phyloP scores from a whole-genome alignment of 2,113 vertebrate species.

The Rhodinocichla rosea region DNA sequence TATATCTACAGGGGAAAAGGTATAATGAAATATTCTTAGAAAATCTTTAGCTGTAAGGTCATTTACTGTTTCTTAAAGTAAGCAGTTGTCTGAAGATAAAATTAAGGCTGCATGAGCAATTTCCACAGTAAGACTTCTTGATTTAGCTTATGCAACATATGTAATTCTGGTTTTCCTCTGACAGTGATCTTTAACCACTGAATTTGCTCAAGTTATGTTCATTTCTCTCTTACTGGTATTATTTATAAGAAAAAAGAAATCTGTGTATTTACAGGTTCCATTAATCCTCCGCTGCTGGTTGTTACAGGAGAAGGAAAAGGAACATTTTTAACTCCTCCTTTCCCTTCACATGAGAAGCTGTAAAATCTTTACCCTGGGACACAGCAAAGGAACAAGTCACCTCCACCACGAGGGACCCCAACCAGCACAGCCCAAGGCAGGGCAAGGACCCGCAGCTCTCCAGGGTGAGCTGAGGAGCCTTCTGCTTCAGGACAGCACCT shows the following conservation, averaged over 20 bases:
- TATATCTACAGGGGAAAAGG: background rate
- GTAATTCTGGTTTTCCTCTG: background rate
- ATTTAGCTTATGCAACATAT: background rate
- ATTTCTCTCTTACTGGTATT: background rate
- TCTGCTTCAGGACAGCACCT: background rate
- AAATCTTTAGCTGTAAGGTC: background rate
- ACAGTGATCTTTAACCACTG: background rate
- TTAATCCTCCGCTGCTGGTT: background rate
- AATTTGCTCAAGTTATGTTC: background rate
- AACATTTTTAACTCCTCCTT: background rate
- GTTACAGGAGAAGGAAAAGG: background rate
- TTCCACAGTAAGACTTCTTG: background rate
- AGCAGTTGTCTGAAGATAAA: background rate
- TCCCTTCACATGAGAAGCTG: background rate
- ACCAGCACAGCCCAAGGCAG: rapidly evolving
- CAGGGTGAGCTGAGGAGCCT: background rate
- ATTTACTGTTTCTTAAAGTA: background rate
- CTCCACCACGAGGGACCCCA: background rate
- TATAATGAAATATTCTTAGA: background rate
- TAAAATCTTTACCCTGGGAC: background rate
- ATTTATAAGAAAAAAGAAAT: background rate
- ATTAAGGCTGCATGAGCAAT: background rate
- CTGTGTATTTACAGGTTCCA: background rate
- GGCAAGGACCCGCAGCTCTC: background rate
- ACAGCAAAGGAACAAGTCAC: background rate